Base-by-base conservation (phyloP, 2,888 invertebrate genomes). In the Ectemnius lituratus region DNA sequence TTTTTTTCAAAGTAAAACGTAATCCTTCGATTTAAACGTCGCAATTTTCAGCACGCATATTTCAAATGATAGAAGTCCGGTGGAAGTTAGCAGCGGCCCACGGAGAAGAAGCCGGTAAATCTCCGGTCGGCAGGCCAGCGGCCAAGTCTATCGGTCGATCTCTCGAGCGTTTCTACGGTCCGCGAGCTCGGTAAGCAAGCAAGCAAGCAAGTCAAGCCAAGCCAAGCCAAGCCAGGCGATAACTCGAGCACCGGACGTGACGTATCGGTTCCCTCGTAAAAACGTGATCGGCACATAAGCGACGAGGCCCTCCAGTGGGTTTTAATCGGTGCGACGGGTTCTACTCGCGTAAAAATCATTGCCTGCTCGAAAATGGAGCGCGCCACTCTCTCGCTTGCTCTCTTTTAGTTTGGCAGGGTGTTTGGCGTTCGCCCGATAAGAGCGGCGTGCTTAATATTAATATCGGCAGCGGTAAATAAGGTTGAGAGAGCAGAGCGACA, bases 201-300 rank as follows among this genome's bases (percentile, higher is more conserved):
- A 23, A 20, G 20, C 20, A n/a, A 49, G n/a, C n/a, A 49, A 14
- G 49, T n/a, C n/a, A n/a, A n/a, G n/a, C n/a, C n/a, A n/a, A n/a
- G n/a, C n/a, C n/a, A n/a, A n/a, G n/a, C n/a, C 16, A 49, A 23
- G 58, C 58, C 8, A 45, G 62, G 56, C 71, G 59, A 67, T 72
- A 72, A 57, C 72, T 74, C 74, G 46, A 74, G 67, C 62, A 62
- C 28, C 67, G 52, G 46, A 72, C 47, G 62, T 66, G 65, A 66
- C 68, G 56, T 37, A 47, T 72, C 47, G 58, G 62, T 52, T 70
- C 60, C 56, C 46, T 67, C 46, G 58, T 67, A 70, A 70, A 70
- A 67, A 61, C 18, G 56, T 58, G 70, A 52, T 59, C 56, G 27
- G 27, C 70, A 52, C 52, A 16, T 16, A 16, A 14, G 60, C 56